Evolutionary conservation across 2,888 invertebrate species (phyloP).

Genomic region (Cenopis cana): DNA sequence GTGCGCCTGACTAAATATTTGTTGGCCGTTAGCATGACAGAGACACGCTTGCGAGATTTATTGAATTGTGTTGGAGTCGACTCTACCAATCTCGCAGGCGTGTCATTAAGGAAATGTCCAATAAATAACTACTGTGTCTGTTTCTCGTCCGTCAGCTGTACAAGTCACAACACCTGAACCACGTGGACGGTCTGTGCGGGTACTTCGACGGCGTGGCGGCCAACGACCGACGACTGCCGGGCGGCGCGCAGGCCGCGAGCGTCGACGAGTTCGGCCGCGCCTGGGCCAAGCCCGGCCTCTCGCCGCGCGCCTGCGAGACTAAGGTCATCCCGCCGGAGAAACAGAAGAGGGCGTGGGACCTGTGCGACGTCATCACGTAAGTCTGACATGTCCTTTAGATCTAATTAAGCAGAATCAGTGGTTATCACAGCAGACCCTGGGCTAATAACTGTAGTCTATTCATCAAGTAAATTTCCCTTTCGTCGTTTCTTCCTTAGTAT

Average conservation of each 20-base stretch:
- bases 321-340: conserved; percentile 86
- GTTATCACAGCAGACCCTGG: too few relatives aligned
- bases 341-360: conserved; percentile 87
- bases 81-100: too few relatives aligned
- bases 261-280: conserved; percentile 90
- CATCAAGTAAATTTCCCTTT: too few relatives aligned
- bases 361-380: conserved; percentile 89
- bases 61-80: too few relatives aligned
- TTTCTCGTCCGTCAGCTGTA: conserved; percentile 70
- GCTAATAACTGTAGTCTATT: too few relatives aligned
- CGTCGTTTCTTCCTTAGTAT: too few relatives aligned
- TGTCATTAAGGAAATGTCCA: too few relatives aligned
- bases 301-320: conserved; percentile 83
- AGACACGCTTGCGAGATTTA: too few relatives aligned
- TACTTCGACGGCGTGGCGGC: conserved; percentile 87
- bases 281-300: conserved; percentile 87
- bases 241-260: conserved; percentile 86
- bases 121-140: too few relatives aligned
- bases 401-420: too few relatives aligned
- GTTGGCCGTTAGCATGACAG: too few relatives aligned
- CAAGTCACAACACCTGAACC: conserved; percentile 82
- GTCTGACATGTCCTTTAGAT: conserved; percentile 50
- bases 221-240: conserved; percentile 90
- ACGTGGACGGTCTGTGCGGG: conserved; percentile 93
- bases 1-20: too few relatives aligned